These are phyloP conservation scores for Agelaius tricolor DNA, from an alignment of 2,113 vertebrate species.

Conservation along the genomic window DNA sequence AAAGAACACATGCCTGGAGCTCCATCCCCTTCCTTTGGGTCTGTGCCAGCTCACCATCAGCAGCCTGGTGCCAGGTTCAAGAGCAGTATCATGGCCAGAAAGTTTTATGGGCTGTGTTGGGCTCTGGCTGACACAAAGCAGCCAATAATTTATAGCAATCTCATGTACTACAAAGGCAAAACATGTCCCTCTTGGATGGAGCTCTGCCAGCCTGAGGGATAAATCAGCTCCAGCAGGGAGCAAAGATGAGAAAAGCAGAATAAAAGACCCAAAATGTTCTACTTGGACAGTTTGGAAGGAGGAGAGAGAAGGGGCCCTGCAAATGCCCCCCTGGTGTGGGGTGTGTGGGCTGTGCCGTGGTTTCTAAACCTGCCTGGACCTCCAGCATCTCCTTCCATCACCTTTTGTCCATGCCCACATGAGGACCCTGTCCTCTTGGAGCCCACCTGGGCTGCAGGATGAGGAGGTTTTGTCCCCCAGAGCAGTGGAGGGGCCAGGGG, in stretches of 20 bases:
- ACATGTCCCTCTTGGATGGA: neutral
- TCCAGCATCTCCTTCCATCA: fast-evolving
- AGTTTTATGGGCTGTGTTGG: neutral
- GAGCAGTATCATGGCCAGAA: neutral
- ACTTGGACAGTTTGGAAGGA: neutral
- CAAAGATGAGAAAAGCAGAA: neutral
- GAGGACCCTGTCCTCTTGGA: fast-evolving
- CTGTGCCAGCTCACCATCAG: neutral
- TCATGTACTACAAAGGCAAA: neutral
- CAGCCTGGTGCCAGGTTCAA: neutral
- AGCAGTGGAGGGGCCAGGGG: neutral
- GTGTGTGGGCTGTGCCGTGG: fast-evolving
- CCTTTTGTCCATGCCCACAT: fast-evolving
- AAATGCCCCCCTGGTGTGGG: fast-evolving
- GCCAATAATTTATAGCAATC: constrained; percentile 27
- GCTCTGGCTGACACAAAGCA: constrained; percentile 11
- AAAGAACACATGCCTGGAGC: neutral
- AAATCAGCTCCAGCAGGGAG: constrained; percentile 46
- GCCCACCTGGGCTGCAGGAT: neutral
- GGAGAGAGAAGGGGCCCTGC: neutral
- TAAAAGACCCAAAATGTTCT: neutral
- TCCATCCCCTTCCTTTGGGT: neutral
- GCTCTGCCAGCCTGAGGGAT: neutral
- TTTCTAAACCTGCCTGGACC: neutral
- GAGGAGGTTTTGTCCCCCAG: neutral